Evolutionary conservation across 2,888 invertebrate genomes (phyloP), one percentile per base, ranked within the genome.

Genomic region (Graphium colonna): DNA sequence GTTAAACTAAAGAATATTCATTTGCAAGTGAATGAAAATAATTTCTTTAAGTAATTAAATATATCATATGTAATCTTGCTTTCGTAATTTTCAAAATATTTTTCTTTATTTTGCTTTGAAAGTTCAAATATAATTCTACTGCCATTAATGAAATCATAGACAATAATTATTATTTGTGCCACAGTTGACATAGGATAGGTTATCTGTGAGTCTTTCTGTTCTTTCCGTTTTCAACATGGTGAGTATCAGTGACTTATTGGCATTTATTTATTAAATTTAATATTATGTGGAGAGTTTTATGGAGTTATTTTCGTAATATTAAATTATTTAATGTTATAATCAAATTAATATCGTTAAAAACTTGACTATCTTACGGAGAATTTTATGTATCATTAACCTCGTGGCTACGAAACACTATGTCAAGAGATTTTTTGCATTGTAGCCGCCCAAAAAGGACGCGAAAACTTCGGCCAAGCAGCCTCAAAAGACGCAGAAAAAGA

Each of bases 381-480:
- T 33, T 10, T 33, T 10, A 33, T 10, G n/a, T 9, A 7, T 3
- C 10, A 33, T 45, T 31, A 69, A 77, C 88, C 88, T 84, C 87
- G 88, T 88, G 88, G 87, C 75, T 82, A 75, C 69, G 57, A 52
- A 59, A 61, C 68, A 67, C 69, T 60, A n/a, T n/a, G n/a, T n/a
- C n/a, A 66, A 72, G 69, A 64, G 59, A 60, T 67, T 65, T 71
- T 68, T 77, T 77, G 74, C 66, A 71, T 91, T 93, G 69, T 82
- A 97, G 97, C 96, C 97, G 81, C 97, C 97, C 68, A 97, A 97
- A 84, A 97, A 97, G 92, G 97, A 97, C 89, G 91, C 96, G 13
- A 97, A 97, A 89, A 92, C 95, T 73, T 94, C 95, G 84, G 94
- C 96, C 58, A 97, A 97, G 85, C 96, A 96, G 90, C 96, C 97